Conservation (phyloP, 1,140 invertebrate genomes). For the Aphaenogaster rudis region DNA sequence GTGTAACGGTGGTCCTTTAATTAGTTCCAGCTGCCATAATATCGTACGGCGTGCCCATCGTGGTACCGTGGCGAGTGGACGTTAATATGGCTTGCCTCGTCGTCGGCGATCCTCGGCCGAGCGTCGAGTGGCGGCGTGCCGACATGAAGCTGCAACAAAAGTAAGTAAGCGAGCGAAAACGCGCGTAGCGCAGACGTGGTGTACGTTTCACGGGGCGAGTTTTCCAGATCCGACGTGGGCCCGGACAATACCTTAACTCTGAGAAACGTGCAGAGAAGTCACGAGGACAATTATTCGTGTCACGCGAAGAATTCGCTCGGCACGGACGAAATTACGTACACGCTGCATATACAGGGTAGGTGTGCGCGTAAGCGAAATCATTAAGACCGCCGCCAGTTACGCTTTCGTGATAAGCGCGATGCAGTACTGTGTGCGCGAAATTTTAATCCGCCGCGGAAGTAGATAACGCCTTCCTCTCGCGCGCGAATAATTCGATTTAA, state of each 20-base stretch:
- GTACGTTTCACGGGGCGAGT: conserved; percentile 8
- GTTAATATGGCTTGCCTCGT: conserved; percentile 88
- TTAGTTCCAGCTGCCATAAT: conserved; percentile 89
- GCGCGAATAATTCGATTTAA: not conserved
- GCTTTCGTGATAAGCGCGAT: not conserved
- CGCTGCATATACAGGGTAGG: conserved; percentile 88
- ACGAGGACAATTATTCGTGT: conserved; percentile 91
- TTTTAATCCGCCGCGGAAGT: not conserved
- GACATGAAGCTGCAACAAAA: conserved; percentile 84
- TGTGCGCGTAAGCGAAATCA: not conserved
- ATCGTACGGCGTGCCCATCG: conserved; percentile 88
- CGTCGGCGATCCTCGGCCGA: conserved; percentile 88
- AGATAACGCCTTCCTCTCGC: not conserved
- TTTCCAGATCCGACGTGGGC: conserved; percentile 85
- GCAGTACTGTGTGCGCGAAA: not conserved
- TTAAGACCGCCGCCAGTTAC: not conserved
- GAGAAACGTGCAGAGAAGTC: conserved; percentile 87
- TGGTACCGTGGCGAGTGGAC: conserved; percentile 87
- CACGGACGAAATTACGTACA: conserved; percentile 89
- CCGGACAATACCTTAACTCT: conserved; percentile 89
- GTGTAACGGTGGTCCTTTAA: conserved; percentile 65
- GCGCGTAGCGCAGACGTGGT: not conserved
- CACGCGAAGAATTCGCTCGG: conserved; percentile 88
- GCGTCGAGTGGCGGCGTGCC: conserved; percentile 86
- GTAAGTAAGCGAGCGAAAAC: conserved; percentile 69